Percentiles rank a stretch among this genome's conserved stretches.
These are phyloP conservation scores for Perodicticus potto DNA, from an alignment of 2,797 vertebrate genomes.

Conservation along the genomic window DNA sequence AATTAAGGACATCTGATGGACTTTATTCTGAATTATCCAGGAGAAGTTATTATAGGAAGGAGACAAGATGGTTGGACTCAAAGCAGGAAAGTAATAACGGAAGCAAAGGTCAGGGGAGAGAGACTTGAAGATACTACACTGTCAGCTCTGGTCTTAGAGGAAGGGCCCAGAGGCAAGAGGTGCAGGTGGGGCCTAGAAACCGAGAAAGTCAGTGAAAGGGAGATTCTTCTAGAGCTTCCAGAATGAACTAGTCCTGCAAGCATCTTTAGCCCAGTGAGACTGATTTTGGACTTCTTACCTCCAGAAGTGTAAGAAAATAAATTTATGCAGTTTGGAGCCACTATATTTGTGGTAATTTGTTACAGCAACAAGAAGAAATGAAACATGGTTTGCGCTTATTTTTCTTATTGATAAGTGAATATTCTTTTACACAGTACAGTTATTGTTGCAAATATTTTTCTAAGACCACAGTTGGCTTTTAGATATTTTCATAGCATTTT, in stretches of 20 bases:
- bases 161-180: not conserved
- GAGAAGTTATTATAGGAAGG: not conserved
- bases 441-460: slow-evolving; percentile 35
- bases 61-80: not conserved
- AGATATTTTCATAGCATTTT: slow-evolving; percentile 46
- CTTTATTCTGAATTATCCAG: not conserved
- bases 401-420: slow-evolving; percentile 51
- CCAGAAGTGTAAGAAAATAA: slow-evolving; percentile 16
- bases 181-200: not conserved
- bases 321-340: not conserved
- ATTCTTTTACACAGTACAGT: not conserved
- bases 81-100: not conserved
- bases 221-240: not conserved
- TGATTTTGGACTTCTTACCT: not conserved
- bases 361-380: not conserved
- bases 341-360: not conserved
- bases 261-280: not conserved
- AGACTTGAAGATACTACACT: not conserved
- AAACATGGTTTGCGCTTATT: not conserved
- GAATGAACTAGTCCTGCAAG: not conserved
- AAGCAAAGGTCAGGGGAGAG: not conserved
- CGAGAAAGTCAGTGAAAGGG: not conserved
- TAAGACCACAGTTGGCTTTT: slow-evolving; percentile 21
- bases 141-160: not conserved
- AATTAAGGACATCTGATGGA: not conserved